Base-by-base conservation (phyloP, 2,113 vertebrate species). In the Ancistrus triradiatus region DNA sequence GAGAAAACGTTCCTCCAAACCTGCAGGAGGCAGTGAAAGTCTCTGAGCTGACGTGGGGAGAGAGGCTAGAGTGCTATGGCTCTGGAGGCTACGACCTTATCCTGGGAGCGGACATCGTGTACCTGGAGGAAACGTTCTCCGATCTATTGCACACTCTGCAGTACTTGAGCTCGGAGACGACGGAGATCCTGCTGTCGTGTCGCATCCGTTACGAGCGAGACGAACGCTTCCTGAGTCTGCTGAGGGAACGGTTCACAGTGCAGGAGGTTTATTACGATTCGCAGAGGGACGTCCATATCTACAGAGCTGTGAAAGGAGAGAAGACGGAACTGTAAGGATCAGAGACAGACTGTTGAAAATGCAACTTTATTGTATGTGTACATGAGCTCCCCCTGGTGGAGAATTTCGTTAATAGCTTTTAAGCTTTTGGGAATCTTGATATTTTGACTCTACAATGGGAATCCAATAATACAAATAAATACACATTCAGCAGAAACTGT, bases 31-130 rank as follows among this genome's bases (percentile, higher is more conserved):
- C 81, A 18, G 88, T 76, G 4, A 78, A 72, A 2, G 89, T 97
- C 43, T 92, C 88, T 0, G 93, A 97, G 70, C 84, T 99, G 65
- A 92, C 85, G 0, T 99, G 96, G 96, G 95, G 96, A 2, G 82
- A 87, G 50, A 76, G 83, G 28, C 80, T 99, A 4, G 80, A 74
- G 0, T 81, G 68, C 9, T 98, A 90, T 72, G 74, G 83, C 7
- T 55, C 84, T 0, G 89, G 89, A 59, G 80, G 85, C 1, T 98
- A 89, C 67, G 93, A 98, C 40, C 62, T 98, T 9, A 70, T 98
- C 14, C 80, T 98, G 48, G 96, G 96, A 42, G 94, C 96, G 0
- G 96, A 98, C 80, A 92, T 99, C 0, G 84, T 99, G 40, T 99
- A 99, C 77, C 82, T 99, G 79, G 93, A 96, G 80, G 92, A 97